Conservation (phyloP, 2,888 invertebrate genomes). For the Hipparchia sbordonii region DNA sequence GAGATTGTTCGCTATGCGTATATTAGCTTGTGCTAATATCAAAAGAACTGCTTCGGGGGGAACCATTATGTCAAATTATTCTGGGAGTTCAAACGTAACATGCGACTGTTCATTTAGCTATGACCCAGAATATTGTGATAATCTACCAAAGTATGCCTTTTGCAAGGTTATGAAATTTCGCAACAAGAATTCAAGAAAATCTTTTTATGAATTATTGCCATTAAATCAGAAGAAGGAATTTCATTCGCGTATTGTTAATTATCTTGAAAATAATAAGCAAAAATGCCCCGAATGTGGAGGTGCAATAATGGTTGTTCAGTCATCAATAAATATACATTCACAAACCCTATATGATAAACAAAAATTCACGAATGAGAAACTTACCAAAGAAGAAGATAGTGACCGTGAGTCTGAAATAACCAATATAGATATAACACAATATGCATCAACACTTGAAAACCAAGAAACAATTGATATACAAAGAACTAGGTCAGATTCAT, state of each 20-base stretch:
- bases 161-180: slow-evolving; percentile 83
- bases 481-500: slow-evolving; percentile 41
- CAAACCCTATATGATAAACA: slow-evolving; percentile 31
- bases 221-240: slow-evolving; percentile 81
- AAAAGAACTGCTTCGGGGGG: slow-evolving; percentile 45
- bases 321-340: slow-evolving; percentile 47
- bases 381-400: slow-evolving; percentile 17
- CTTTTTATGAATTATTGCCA: slow-evolving; percentile 80
- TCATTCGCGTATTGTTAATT: slow-evolving; percentile 76
- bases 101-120: slow-evolving; percentile 71
- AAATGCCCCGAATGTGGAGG: slow-evolving; percentile 80
- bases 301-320: slow-evolving; percentile 62
- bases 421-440: slow-evolving; percentile 26
- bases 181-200: slow-evolving; percentile 72
- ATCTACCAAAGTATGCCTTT: slow-evolving; percentile 80
- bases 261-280: slow-evolving; percentile 75
- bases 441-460: slow-evolving; percentile 8
- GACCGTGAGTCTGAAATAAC: slow-evolving; percentile 28
- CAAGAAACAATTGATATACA: slow-evolving; percentile 28
- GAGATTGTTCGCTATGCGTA: slow-evolving; percentile 78
- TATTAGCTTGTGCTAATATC: slow-evolving; percentile 79
- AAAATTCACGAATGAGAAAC: slow-evolving; percentile 26
- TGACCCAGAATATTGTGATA: slow-evolving; percentile 56
- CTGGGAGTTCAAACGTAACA: slow-evolving; percentile 45
- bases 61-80: slow-evolving; percentile 41